Conservation (phyloP, 2,113 vertebrate species). For the Acanthochromis polyacanthus region DNA sequence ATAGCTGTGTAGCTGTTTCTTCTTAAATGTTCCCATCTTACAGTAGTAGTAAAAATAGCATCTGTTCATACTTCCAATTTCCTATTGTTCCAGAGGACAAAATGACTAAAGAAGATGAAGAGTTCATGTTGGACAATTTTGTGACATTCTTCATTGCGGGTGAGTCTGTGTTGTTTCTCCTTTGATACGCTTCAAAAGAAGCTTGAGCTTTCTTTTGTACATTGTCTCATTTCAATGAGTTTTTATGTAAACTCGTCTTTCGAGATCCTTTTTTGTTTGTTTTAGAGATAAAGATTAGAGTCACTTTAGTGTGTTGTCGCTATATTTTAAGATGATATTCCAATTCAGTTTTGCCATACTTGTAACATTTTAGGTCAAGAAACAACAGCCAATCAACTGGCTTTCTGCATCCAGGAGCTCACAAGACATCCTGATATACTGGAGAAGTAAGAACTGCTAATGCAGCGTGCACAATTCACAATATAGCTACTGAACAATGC, state of each 20-base stretch:
- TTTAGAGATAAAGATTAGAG: not conserved
- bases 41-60: too few relatives aligned
- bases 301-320: not conserved
- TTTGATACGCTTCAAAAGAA: not conserved
- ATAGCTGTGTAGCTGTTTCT: not conserved
- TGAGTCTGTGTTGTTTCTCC: slow-evolving; percentile 65
- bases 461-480: not conserved
- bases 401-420: slow-evolving; percentile 92
- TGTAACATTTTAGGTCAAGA: slow-evolving; percentile 88
- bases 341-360: not conserved
- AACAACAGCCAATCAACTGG: slow-evolving; percentile 91
- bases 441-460: slow-evolving; percentile 79
- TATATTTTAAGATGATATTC: not conserved
- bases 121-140: slow-evolving; percentile 93
- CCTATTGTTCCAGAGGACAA: slow-evolving; percentile 81
- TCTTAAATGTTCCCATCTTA: too few relatives aligned
- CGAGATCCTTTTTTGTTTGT: not conserved
- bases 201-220: too few relatives aligned
- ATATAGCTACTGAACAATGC: rapidly evolving
- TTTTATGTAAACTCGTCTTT: not conserved
- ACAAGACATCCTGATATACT: slow-evolving; percentile 89
- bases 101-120: slow-evolving; percentile 84
- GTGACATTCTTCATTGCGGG: slow-evolving; percentile 95
- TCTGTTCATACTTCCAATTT: not conserved
- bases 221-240: too few relatives aligned